phyloP scores from a whole-genome alignment of 37 sponge, comb jelly and placozoan genomes.

The Diacarnus erythraeanus region DNA sequence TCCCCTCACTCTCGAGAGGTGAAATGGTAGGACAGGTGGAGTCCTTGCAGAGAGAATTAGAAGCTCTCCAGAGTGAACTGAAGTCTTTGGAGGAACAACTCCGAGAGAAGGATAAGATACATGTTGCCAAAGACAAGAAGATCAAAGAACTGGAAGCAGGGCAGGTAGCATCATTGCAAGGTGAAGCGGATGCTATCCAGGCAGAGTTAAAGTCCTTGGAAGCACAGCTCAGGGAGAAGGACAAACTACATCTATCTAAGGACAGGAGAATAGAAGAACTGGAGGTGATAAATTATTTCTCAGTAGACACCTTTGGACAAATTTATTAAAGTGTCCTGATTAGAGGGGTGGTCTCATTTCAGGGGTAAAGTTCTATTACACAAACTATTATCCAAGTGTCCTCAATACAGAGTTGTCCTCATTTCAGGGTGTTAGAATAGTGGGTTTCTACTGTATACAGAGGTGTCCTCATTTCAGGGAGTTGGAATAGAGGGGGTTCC shows the following conservation, averaged over 20 bases:
- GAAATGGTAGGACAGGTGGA: not conserved
- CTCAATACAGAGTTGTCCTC: no score
- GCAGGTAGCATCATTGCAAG: not conserved
- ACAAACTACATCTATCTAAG: not conserved
- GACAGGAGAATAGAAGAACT: not conserved
- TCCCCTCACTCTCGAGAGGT: no score
- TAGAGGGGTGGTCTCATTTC: no score
- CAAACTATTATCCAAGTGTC: no score
- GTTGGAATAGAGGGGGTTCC: no score
- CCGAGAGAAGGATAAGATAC: not conserved
- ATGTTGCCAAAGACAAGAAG: not conserved
- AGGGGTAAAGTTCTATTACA: no score
- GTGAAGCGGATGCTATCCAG: slow-evolving; percentile 5
- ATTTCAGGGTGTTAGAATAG: no score
- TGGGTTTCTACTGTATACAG: no score
- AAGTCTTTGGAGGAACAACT: not conserved
- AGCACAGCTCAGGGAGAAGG: not conserved
- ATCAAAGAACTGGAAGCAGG: not conserved
- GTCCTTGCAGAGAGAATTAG: slow-evolving; percentile 4
- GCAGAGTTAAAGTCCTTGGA: slow-evolving; percentile 3
- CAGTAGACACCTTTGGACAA: no score
- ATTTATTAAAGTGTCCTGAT: no score
- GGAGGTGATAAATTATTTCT: no score
- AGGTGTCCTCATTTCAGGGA: no score
- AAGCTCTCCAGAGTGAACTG: slow-evolving; percentile 3